Percentiles rank a stretch among this genome's conserved stretches.
phyloP scores from a whole-genome alignment of 2,113 vertebrate species.

The Eira barbara region DNA sequence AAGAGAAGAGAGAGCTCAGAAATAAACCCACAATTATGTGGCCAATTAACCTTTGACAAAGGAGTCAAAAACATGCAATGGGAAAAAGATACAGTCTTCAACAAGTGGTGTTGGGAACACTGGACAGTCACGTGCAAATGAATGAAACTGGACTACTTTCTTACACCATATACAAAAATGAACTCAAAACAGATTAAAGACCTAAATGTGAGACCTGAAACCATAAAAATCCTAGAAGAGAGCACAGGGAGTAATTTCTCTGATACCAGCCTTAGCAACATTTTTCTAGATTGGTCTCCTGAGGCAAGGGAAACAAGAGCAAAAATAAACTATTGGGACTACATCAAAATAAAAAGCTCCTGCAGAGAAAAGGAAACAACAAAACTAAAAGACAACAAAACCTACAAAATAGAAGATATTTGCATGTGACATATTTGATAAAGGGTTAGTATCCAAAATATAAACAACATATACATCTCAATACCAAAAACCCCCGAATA shows the following conservation, averaged over 20 bases:
- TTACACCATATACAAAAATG: background rate
- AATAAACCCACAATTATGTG: background rate
- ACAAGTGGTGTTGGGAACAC: background rate
- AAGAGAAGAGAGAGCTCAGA: background rate
- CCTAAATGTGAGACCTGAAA: background rate
- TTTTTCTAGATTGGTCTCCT: background rate
- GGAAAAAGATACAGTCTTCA: background rate
- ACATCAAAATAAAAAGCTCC: background rate
- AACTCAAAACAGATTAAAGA: background rate
- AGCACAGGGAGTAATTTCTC: background rate
- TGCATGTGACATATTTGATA: too few relatives aligned
- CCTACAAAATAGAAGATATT: too few relatives aligned
- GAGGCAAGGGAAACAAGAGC: background rate
- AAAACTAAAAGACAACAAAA: too few relatives aligned
- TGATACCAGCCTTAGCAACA: background rate
- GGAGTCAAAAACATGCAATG: background rate
- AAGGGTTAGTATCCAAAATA: too few relatives aligned
- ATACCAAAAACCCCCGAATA: too few relatives aligned
- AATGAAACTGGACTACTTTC: background rate
- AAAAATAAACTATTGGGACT: background rate
- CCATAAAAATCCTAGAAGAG: background rate
- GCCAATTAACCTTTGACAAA: background rate
- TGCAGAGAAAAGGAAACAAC: background rate
- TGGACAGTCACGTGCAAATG: background rate
- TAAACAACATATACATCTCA: too few relatives aligned